Base-by-base conservation (phyloP, 2,113 vertebrate genomes). In the Sinocyclocheilus rhinocerous region DNA sequence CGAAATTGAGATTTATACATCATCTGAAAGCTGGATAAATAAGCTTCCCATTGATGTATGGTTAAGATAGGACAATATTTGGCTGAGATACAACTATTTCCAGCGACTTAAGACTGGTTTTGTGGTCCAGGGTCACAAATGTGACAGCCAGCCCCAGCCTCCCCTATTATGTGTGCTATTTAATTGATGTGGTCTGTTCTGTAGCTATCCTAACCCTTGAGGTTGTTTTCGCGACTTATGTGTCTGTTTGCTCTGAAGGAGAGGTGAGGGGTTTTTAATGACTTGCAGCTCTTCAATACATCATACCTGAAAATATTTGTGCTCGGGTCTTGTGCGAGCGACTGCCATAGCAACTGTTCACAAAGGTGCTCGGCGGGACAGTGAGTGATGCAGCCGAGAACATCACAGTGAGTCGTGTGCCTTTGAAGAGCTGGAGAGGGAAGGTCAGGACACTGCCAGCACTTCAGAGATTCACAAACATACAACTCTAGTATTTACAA, bases 391-490 rank as follows among this genome's bases (percentile, higher is more conserved):
- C 81, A 82, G 63, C 57, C 24, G 45, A 82, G 63, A 48, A 82
- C 63, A 82, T 82, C 63, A 82, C 63, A 82, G 81, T 52, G 16
- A 29, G 42, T 20, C 12, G 24, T 22, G 65, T 22, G 45, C 24
- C 77, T 81, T 81, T 86, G 85, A 86, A 86, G 52, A 81, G 67
- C 22, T 55, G 76, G 48, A 80, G 84, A 65, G 57, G 59, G n/a
- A 67, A 82, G 70, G 81, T 70, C 81, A 82, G 63, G 63, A 82
- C 80, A 69, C 76, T 77, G 26, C 50, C 76, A 77, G 26, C 45
- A 50, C 45, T 77, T 77, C 76, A 77, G 81, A 70, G 81, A 70
- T 69, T 82, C 10, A 70, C 42, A 82, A 70, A 69, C 65, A 69
- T 20, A 52, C 45, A 70, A 45, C 45, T 70, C 6, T 48, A 65